These are phyloP conservation scores for Caenorhabditis sp. DNA, from an alignment of 2,888 invertebrate genomes.

Conservation along the genomic window DNA sequence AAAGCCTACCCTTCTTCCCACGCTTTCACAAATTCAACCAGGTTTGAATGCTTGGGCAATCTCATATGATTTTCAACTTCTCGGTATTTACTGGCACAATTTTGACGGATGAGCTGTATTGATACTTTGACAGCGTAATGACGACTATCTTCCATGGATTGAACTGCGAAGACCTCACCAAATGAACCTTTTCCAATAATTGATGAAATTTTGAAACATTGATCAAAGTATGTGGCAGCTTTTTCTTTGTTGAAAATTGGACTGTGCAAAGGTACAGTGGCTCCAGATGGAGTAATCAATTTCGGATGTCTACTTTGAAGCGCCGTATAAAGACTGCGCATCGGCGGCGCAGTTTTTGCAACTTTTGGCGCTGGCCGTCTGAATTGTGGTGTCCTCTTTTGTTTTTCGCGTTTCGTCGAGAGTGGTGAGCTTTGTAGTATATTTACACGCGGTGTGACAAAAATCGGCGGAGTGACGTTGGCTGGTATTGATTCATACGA, in stretches of 20 bases:
- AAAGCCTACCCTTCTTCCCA: constrained; percentile 78
- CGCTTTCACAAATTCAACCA: constrained; percentile 78
- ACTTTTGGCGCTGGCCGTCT: constrained; percentile 30
- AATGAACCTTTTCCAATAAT: constrained; percentile 81
- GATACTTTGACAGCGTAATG: constrained; percentile 81
- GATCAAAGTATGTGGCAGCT: constrained; percentile 78
- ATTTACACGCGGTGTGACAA: constrained; percentile 26
- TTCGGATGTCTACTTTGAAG: constrained; percentile 6
- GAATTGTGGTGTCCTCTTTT: constrained; percentile 25
- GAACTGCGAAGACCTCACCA: constrained; percentile 80
- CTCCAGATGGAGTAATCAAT: constrained; percentile 14
- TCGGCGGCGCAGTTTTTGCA: constrained; percentile 41
- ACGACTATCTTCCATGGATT: constrained; percentile 77
- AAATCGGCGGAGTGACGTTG: constrained; percentile 2
- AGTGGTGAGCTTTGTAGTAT: constrained; percentile 34
- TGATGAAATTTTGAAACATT: constrained; percentile 77
- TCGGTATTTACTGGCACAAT: constrained; percentile 51
- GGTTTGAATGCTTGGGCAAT: constrained; percentile 78
- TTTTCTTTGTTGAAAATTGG: constrained; percentile 71
- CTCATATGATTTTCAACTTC: constrained; percentile 78
- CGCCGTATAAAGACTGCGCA: constrained; percentile 22
- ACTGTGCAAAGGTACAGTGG: constrained; percentile 10
- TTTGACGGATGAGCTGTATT: constrained; percentile 46
- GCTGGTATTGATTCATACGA: constrained; percentile 8
- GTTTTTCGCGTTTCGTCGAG: constrained; percentile 50